Base-by-base conservation (phyloP, 92 coral and sea anemone species). In the Ricordea florida region DNA sequence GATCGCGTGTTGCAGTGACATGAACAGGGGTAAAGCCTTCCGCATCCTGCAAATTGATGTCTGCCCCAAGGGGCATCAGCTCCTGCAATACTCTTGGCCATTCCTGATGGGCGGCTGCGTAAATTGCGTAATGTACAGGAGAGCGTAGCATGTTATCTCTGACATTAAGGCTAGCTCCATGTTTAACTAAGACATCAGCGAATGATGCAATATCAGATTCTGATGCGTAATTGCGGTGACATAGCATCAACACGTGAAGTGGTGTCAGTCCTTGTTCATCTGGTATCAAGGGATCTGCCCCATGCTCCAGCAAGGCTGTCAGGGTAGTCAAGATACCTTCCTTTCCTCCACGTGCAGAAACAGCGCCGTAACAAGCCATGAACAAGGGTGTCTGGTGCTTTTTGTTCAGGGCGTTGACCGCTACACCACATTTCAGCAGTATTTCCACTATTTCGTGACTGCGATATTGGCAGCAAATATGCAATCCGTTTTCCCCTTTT, bases 301-400 rank as follows among this genome's bases (percentile, higher is more conserved):
- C 79, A 57, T 57, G 20, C 35, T 57, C 10, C 79, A 72, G 30
- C 57, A 72, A 51, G 16, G 21, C 10, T 43, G 25, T 51, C 40
- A 72, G 4, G 56, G 67, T 56, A n/a, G 44, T 32, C 53, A 72
- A 72, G 36, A 56, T 3, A 3, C 43, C 79, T 17, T 18, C 33
- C 35, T 18, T 16, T 18, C 79, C 10, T n/a, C 11, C 5, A 57
- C 35, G 78, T 15, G 53, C 52, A 36, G 67, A 3, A 15, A 22
- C 2, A 2, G 14, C 6, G 25, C 5, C 16, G 42, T 11, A 14
- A 62, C 78, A 77, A 53, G 78, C 65, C 84, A 52, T 43, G 14
- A 46, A n/a, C 66, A 77, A 66, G 32, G 84, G 78, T 52, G 84
- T 77, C 21, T 66, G 84, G 17, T 34, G 66, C 28, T 57, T 77